phyloP scores from a whole-genome alignment of 2,113 vertebrate species.

The Cettia cetti region DNA sequence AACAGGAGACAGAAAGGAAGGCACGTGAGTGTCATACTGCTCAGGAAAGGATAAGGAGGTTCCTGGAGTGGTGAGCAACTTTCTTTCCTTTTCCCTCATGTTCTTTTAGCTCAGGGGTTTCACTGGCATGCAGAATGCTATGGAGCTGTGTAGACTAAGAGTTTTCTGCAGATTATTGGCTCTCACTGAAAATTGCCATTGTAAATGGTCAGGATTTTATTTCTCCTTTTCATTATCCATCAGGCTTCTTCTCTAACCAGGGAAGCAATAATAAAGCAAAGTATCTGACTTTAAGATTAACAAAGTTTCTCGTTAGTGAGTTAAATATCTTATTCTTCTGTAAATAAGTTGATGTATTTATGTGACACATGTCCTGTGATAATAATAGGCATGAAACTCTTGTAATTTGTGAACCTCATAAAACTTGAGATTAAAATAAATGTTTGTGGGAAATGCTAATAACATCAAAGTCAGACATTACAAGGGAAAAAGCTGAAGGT shows the following conservation, averaged over 20 bases:
- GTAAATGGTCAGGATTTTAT: background rate
- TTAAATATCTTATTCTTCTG: background rate
- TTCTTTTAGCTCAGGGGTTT: constrained; percentile 34
- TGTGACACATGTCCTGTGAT: background rate
- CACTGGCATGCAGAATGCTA: constrained; percentile 61
- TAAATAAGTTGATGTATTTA: background rate
- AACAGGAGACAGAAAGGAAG: background rate
- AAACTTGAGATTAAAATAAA: background rate
- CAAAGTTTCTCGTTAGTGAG: background rate
- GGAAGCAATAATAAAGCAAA: background rate
- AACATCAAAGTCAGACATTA: background rate
- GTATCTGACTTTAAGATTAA: background rate
- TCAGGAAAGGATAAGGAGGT: constrained; percentile 13
- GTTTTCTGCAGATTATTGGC: background rate
- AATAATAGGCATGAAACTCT: background rate
- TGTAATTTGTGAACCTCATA: background rate
- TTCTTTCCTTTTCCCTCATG: constrained; percentile 43
- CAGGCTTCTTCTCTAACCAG: background rate
- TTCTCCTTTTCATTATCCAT: background rate
- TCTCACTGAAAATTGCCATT: background rate
- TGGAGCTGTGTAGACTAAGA: constrained; percentile 21
- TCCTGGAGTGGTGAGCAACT: constrained; percentile 62
- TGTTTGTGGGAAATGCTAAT: background rate
- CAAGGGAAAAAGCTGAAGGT: background rate
- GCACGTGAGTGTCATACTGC: background rate